Evolutionary conservation across 2,888 invertebrate genomes (phyloP), one percentile per base, ranked within the genome.

Genomic region (Heterodera filipjevi): DNA sequence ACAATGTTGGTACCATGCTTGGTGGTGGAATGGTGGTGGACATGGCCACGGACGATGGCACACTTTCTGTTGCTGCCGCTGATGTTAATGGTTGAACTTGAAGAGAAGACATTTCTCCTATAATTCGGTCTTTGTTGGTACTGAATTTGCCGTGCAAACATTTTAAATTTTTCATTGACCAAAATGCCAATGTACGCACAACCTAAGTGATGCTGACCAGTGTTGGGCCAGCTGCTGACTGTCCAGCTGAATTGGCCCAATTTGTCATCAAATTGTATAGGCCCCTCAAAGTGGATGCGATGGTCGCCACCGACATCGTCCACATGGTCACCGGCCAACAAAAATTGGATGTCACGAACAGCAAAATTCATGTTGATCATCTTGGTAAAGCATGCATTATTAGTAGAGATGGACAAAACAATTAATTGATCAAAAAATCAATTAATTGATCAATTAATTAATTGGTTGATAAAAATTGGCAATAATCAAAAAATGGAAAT

Each of bases 311-410:
- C 73, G 59, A 81, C 71, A 64, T 46, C 22, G 80, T 81, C 32
- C 80, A 79, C 66, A 59, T 30, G 32, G 66, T 82, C 77, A 8
- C 78, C 64, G 14, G 80, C 49, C 19, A 84, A 68, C 72, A 79
- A n/a, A 73, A 77, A 75, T n/a, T 74, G 70, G 1, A 81, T 82
- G 44, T 84, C 82, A 1, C 78, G 81, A 19, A 86, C 44, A 14
- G 81, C 84, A 33, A 79, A 82, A 44, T 86, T 87, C 16, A 86
- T 74, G 27, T 85, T 84, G 35, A 85, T 66, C 27, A 66, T 79
- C 27, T 59, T 53, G 49, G 19, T 5, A 53, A n/a, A n/a, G n/a
- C n/a, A n/a, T n/a, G n/a, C n/a, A n/a, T n/a, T n/a, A n/a, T n/a
- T n/a, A n/a, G n/a, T n/a, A n/a, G n/a, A n/a, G n/a, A n/a, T n/a